Evolutionary conservation across 2,797 vertebrate species (phyloP).

Genomic region (Periparus ater): DNA sequence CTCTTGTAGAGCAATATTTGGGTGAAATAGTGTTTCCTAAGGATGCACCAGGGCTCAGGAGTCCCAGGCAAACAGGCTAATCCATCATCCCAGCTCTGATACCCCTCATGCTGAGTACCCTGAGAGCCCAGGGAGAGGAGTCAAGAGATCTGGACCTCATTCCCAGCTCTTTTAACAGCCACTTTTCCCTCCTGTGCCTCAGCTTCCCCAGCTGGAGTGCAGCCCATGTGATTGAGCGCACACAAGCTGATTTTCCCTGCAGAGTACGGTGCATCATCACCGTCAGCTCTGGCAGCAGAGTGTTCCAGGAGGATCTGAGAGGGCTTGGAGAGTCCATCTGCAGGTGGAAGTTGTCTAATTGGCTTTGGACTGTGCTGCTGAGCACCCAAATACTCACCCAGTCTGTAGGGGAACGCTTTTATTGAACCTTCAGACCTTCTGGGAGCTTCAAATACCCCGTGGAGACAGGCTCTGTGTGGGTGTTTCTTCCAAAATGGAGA

Average conservation of each 20-base stretch:
- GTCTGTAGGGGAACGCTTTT: not conserved
- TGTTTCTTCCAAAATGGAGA: not conserved
- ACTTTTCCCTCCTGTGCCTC: not conserved
- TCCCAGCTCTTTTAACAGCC: not conserved
- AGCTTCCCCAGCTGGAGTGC: not conserved
- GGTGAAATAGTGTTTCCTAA: not conserved
- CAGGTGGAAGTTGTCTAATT: not conserved
- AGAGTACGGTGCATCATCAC: not conserved
- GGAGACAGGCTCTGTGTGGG: not conserved
- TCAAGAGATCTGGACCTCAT: not conserved
- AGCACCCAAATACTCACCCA: not conserved
- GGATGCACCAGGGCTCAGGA: not conserved
- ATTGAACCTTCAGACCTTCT: not conserved
- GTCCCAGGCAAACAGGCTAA: not conserved
- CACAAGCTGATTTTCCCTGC: not conserved
- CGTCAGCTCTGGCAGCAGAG: not conserved
- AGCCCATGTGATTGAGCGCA: rapidly evolving
- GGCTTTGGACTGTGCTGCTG: not conserved
- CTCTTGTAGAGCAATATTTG: not conserved
- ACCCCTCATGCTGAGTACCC: not conserved
- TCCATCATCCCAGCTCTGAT: not conserved
- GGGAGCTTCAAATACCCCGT: not conserved
- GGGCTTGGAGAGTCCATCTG: not conserved
- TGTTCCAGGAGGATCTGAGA: not conserved
- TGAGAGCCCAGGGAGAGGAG: not conserved